Conservation (phyloP, 35 echinoderm and acorn worm genomes). For the Eucidaris tribuloides region DNA sequence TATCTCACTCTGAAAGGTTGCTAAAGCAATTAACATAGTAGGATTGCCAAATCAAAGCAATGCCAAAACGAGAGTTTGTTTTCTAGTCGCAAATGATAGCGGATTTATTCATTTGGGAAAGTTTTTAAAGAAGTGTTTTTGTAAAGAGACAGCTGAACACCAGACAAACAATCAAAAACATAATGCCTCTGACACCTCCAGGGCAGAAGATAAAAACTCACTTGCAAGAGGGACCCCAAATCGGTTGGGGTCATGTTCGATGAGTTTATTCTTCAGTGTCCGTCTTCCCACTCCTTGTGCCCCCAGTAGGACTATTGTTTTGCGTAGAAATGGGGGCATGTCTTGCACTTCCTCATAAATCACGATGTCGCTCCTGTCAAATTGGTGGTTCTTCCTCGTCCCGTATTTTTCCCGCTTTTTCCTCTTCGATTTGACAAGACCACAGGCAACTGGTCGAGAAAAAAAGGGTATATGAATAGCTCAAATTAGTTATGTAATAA, state of each 20-base stretch:
- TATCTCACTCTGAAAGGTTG: no score
- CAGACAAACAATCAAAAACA: no score
- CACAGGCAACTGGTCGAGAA: conserved; percentile 62
- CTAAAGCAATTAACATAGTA: no score
- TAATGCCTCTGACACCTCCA: no score
- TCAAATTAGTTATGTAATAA: no score
- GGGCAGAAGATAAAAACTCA: conserved; percentile 52
- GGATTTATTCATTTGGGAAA: no score
- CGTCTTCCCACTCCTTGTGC: conserved; percentile 90
- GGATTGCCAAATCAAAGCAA: no score
- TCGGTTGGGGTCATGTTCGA: conserved; percentile 50
- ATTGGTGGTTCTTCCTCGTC: conserved; percentile 92
- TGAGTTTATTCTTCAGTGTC: conserved; percentile 79
- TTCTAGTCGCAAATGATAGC: no score
- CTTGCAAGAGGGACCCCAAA: conserved; percentile 81
- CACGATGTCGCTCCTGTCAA: conserved; percentile 89
- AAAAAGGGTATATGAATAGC: no score
- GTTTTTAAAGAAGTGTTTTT: no score
- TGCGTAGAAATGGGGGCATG: conserved; percentile 97
- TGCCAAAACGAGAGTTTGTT: no score
- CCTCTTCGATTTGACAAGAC: conserved; percentile 71
- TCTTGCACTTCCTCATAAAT: conserved; percentile 97
- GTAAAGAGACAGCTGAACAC: no score
- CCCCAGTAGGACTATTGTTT: conserved; percentile 86
- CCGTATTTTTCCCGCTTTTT: conserved; percentile 76